These are phyloP conservation scores for Omphaloscelis lunosa DNA, from an alignment of 2,888 invertebrate species.

Conservation along the genomic window DNA sequence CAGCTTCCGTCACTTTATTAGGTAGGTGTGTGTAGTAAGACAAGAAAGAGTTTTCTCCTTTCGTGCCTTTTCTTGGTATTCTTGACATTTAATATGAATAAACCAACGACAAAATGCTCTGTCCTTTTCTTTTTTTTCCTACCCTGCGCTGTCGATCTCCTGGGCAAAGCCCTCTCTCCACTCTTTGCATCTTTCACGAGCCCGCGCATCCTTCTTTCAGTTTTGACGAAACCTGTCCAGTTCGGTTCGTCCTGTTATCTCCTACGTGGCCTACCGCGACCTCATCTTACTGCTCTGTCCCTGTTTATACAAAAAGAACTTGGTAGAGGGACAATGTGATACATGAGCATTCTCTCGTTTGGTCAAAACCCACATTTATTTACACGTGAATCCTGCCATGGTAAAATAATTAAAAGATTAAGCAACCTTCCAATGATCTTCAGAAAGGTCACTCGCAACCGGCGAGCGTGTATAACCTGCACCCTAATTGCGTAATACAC, in stretches of 20 bases:
- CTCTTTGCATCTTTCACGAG: not conserved
- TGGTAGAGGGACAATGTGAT: not conserved
- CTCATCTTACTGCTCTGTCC: not conserved
- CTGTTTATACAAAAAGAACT: not conserved
- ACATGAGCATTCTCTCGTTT: not conserved
- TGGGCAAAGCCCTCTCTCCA: no score
- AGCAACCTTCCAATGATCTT: no score
- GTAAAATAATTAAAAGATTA: no score
- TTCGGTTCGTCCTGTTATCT: not conserved
- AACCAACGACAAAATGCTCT: not conserved
- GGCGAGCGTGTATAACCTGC: no score
- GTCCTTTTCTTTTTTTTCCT: no score
- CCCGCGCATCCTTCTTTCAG: not conserved
- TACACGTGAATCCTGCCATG: no score
- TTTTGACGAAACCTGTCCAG: not conserved
- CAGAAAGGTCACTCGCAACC: no score
- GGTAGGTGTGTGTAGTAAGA: not conserved
- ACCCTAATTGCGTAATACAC: no score
- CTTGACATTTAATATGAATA: not conserved
- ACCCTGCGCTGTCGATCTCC: no score
- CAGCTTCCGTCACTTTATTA: not conserved
- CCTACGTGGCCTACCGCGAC: no score
- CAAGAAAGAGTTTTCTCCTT: not conserved
- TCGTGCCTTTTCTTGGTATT: not conserved
- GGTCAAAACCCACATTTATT: not conserved